Percentiles rank a stretch among this genome's conserved stretches.
These are phyloP conservation scores for Silvanus unidentatus DNA, from an alignment of 2,888 invertebrate species.

Conservation along the genomic window DNA sequence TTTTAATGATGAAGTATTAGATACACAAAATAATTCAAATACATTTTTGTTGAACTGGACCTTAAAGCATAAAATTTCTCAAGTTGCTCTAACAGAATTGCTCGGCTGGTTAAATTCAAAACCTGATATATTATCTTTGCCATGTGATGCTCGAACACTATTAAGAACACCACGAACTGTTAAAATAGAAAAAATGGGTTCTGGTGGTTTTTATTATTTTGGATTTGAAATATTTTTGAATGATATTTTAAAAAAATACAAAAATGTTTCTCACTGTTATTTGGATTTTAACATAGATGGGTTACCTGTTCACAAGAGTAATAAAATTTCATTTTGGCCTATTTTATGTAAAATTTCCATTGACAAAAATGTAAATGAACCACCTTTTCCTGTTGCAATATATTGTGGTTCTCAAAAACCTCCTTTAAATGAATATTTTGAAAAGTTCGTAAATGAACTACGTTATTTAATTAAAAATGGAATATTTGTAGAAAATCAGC, in stretches of 20 bases:
- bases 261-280: no score
- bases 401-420: background rate
- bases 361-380: background rate
- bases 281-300: slow-evolving; percentile 15
- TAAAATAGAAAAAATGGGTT: slow-evolving; percentile 1
- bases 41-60: slow-evolving; percentile 12
- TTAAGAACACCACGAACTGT: slow-evolving; percentile 11
- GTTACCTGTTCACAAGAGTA: slow-evolving; percentile 15
- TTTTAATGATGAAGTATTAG: no score
- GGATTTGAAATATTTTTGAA: slow-evolving; percentile 8
- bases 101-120: slow-evolving; percentile 10
- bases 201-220: slow-evolving; percentile 12
- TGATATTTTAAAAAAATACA: slow-evolving; percentile 7
- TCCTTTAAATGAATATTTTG: background rate
- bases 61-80: slow-evolving; percentile 11
- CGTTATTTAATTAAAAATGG: slow-evolving; percentile 9
- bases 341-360: slow-evolving; percentile 10
- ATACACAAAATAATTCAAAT: background rate
- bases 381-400: slow-evolving; percentile 9
- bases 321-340: slow-evolving; percentile 11
- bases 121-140: slow-evolving; percentile 11
- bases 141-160: slow-evolving; percentile 13
- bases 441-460: slow-evolving; percentile 10
- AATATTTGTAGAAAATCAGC: slow-evolving; percentile 7
- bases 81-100: slow-evolving; percentile 9